Conservation (phyloP, 2,797 vertebrate species). For the Hybognathus amarus region DNA sequence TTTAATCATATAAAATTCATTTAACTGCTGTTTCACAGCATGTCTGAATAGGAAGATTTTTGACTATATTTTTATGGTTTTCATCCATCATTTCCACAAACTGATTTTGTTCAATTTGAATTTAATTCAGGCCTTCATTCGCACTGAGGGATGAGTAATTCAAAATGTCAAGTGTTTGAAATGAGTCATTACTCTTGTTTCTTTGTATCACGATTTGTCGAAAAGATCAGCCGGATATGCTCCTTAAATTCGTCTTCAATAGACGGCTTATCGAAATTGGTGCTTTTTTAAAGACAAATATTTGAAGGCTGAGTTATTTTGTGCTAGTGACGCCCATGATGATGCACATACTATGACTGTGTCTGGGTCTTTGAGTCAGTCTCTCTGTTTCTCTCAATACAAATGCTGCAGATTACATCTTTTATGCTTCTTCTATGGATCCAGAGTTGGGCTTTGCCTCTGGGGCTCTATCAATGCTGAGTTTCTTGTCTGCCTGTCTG, state of each 20-base stretch:
- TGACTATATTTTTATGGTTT: conserved; percentile 27
- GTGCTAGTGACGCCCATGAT: conserved; percentile 6
- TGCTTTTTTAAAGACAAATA: conserved; percentile 34
- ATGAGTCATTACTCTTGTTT: conserved; percentile 55
- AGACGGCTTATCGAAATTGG: conserved; percentile 41
- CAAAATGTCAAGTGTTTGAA: conserved; percentile 57
- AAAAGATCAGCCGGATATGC: conserved; percentile 34
- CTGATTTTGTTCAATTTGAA: conserved; percentile 46
- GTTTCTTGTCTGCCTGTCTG: conserved; percentile 25
- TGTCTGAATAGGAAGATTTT: conserved; percentile 40
- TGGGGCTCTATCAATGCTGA: background rate
- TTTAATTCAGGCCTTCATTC: conserved; percentile 58
- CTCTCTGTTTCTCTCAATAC: conserved; percentile 6
- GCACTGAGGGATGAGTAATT: conserved; percentile 49
- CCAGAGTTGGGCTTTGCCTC: background rate
- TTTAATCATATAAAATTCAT: conserved; percentile 48
- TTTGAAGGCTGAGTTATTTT: conserved; percentile 20
- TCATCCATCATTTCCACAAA: conserved; percentile 29
- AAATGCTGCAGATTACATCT: background rate
- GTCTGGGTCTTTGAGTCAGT: background rate
- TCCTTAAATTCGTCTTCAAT: conserved; percentile 17
- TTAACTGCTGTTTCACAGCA: conserved; percentile 32
- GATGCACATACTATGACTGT: conserved; percentile 35
- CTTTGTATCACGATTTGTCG: conserved; percentile 50
- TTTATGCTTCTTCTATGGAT: conserved; percentile 15